These are phyloP conservation scores for Channallabes apus DNA, from an alignment of 2,797 vertebrate genomes.

Conservation along the genomic window DNA sequence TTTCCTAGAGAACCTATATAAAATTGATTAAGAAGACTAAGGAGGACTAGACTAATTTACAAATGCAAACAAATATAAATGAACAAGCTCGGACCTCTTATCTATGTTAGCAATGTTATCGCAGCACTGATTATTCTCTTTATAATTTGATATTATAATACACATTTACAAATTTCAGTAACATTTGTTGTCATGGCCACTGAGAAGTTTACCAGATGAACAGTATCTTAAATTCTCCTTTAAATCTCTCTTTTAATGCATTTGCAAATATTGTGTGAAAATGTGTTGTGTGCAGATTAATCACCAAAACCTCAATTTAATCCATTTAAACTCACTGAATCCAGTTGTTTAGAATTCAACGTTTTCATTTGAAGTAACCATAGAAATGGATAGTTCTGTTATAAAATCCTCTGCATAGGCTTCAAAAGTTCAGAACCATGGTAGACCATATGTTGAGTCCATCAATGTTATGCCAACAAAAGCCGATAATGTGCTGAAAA, in stretches of 20 bases:
- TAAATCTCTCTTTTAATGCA: not conserved
- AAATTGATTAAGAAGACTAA: not conserved
- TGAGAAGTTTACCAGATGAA: too few relatives aligned
- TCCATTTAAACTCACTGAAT: not conserved
- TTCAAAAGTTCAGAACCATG: not conserved
- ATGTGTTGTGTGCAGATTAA: too few relatives aligned
- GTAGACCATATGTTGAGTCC: not conserved
- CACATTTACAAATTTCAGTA: too few relatives aligned
- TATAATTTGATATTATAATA: too few relatives aligned
- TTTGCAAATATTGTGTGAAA: not conserved
- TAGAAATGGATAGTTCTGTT: not conserved
- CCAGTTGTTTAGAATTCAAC: not conserved
- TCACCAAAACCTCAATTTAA: not conserved
- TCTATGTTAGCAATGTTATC: not conserved
- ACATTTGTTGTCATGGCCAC: too few relatives aligned
- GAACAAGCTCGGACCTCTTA: not conserved
- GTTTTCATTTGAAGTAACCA: not conserved
- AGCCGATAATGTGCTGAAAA: conserved; percentile 9
- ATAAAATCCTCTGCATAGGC: not conserved
- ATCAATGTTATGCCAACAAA: conserved; percentile 10
- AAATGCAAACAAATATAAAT: not conserved
- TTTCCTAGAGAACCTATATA: not conserved
- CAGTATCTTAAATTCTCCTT: not conserved
- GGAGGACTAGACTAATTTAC: not conserved
- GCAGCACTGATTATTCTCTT: too few relatives aligned